These are phyloP conservation scores for Osmerus eperlanus DNA, from an alignment of 2,113 vertebrate species.

Conservation along the genomic window DNA sequence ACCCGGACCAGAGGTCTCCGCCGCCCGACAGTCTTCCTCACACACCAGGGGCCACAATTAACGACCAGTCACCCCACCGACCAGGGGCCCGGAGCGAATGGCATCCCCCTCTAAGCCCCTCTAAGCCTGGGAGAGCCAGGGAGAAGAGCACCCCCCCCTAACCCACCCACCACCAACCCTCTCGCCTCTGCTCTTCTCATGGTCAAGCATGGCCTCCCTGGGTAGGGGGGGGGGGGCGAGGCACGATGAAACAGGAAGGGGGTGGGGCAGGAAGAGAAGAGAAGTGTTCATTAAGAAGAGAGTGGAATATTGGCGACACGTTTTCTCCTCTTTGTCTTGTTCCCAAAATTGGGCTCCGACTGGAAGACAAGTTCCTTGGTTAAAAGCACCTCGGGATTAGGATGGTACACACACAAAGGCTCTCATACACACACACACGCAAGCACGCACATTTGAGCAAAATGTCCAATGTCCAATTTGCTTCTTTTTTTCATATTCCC, in stretches of 20 bases:
- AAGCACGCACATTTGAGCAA: no score
- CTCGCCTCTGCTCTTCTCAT: slow-evolving; percentile 42
- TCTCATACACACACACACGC: no score
- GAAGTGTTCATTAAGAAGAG: slow-evolving; percentile 49
- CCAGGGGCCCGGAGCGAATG: slow-evolving; percentile 62
- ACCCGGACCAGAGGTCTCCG: slow-evolving; percentile 64
- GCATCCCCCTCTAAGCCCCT: slow-evolving; percentile 70
- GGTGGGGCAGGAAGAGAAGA: slow-evolving; percentile 4
- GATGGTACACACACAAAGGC: not conserved
- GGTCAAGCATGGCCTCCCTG: slow-evolving; percentile 64
- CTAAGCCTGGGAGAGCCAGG: slow-evolving; percentile 64
- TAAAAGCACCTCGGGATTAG: slow-evolving; percentile 38
- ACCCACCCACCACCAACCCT: slow-evolving; percentile 23
- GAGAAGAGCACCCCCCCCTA: slow-evolving; percentile 18
- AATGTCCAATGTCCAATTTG: no score
- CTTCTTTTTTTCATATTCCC: no score
- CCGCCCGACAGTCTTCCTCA: slow-evolving; percentile 61
- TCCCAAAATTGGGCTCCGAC: slow-evolving; percentile 68
- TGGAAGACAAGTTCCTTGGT: slow-evolving; percentile 50
- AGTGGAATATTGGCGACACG: slow-evolving; percentile 52
- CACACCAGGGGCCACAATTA: slow-evolving; percentile 73
- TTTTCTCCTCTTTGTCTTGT: slow-evolving; percentile 50
- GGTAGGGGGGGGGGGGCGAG: slow-evolving; percentile 16
- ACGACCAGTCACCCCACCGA: slow-evolving; percentile 59
- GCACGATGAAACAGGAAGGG: slow-evolving; percentile 28